A percentile compares a stretch with the other conserved stretches of the same genome.
Conservation (phyloP, 2,797 vertebrate species). For the Megaceryle alcyon region DNA sequence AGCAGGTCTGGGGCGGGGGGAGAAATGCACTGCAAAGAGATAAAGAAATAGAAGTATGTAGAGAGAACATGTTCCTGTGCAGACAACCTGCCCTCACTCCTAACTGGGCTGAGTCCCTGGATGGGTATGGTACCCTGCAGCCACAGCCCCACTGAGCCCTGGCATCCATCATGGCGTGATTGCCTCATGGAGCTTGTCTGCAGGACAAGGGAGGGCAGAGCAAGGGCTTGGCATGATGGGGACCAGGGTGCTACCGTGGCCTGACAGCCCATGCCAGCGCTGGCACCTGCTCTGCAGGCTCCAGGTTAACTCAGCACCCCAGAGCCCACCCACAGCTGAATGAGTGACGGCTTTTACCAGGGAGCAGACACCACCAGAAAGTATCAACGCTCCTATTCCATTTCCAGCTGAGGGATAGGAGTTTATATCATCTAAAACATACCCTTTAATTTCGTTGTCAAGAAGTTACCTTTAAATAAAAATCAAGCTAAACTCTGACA, state of each 20-base stretch:
- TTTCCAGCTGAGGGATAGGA: neutral
- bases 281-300: neutral
- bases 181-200: neutral
- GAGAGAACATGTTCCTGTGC: neutral
- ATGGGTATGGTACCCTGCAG: neutral
- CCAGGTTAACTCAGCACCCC: neutral
- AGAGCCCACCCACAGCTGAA: neutral
- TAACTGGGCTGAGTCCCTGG: neutral
- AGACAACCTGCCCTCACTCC: neutral
- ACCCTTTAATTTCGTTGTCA: slow-evolving; percentile 16
- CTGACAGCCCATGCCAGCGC: fast-evolving
- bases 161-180: fast-evolving
- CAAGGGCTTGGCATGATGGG: fast-evolving
- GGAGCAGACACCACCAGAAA: neutral
- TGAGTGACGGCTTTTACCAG: fast-evolving
- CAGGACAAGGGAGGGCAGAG: neutral
- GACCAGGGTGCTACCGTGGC: fast-evolving
- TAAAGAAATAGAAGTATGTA: neutral
- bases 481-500: neutral
- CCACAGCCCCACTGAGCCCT: neutral
- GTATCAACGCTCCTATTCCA: neutral
- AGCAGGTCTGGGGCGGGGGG: fast-evolving
- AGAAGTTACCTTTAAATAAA: neutral
- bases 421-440: neutral
- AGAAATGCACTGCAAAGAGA: neutral